Evolutionary conservation across 2,113 vertebrate species (phyloP).

Genomic region (Ageneiosus marmoratus): DNA sequence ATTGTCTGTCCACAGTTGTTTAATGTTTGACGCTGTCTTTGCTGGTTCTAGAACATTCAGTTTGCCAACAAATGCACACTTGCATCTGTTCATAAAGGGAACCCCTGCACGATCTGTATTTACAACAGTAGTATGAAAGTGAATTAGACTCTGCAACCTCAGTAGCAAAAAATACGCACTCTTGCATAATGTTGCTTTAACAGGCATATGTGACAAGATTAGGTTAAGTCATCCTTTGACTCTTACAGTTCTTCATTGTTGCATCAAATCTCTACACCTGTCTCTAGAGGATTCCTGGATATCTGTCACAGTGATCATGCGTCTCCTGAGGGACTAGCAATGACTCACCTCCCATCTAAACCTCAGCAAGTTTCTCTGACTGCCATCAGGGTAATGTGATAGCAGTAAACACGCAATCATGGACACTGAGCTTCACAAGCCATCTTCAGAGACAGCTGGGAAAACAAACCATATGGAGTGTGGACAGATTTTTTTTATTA

Average conservation of each 20-base stretch:
- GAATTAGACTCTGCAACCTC: too few relatives aligned
- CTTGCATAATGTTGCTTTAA: too few relatives aligned
- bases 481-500: not conserved
- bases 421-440: slow-evolving; percentile 20
- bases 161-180: too few relatives aligned
- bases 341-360: slow-evolving; percentile 12
- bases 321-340: slow-evolving; percentile 26
- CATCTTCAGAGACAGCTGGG: not conserved
- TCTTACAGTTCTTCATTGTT: slow-evolving; percentile 3
- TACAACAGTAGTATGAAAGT: too few relatives aligned
- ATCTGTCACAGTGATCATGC: slow-evolving; percentile 15
- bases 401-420: slow-evolving; percentile 37
- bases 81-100: too few relatives aligned
- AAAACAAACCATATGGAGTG: not conserved
- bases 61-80: too few relatives aligned
- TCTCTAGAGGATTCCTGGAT: not conserved
- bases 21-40: too few relatives aligned
- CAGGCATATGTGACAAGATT: not conserved
- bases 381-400: slow-evolving; percentile 43
- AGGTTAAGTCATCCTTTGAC: slow-evolving; percentile 16
- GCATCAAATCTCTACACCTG: not conserved
- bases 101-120: too few relatives aligned
- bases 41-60: too few relatives aligned
- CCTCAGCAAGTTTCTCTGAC: slow-evolving; percentile 26
- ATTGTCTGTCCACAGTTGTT: too few relatives aligned